Conservation (phyloP, 2,113 vertebrate genomes). For the Cyanoramphus novaezelandiae region DNA sequence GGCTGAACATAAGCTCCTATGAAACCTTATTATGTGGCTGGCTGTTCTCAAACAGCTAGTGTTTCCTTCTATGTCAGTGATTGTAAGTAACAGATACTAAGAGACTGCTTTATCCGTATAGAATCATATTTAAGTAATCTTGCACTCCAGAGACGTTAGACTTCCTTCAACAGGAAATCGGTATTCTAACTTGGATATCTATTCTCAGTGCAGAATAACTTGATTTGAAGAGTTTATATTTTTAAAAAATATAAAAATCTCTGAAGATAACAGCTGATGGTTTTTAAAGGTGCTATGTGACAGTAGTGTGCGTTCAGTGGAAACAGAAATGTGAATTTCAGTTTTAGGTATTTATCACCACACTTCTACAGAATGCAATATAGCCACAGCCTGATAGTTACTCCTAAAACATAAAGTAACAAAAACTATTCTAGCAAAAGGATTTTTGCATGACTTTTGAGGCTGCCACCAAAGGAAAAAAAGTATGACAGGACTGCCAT, state of each 20-base stretch:
- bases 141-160: background rate
- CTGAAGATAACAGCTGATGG: background rate
- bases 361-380: background rate
- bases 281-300: background rate
- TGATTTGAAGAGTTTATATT: background rate
- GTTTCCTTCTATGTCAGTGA: background rate
- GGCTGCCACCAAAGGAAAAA: background rate
- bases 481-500: background rate
- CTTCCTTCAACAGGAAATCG: background rate
- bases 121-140: background rate
- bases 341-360: background rate
- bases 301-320: background rate
- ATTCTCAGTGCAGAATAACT: background rate
- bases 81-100: background rate
- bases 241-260: background rate
- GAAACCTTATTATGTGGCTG: background rate
- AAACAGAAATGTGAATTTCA: background rate
- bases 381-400: background rate
- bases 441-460: background rate
- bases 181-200: background rate
- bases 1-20: background rate
- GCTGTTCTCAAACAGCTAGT: background rate
- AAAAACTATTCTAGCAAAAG: background rate
- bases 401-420: background rate
- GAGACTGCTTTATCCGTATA: background rate